Base-by-base conservation (phyloP, 2,888 invertebrate species). In the Monoplex corrugatus region DNA sequence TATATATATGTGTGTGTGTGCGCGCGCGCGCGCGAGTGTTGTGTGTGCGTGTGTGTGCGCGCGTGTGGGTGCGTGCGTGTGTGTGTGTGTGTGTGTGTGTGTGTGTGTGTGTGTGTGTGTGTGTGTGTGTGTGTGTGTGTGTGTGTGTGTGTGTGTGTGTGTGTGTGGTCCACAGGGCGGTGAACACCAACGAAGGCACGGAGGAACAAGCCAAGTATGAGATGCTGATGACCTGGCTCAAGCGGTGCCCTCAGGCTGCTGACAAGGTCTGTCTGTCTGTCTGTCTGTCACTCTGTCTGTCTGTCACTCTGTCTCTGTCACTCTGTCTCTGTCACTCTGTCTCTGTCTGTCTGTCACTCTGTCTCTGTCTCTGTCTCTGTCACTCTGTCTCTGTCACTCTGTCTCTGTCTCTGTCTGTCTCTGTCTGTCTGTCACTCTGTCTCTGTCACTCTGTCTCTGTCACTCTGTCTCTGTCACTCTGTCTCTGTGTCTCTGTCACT, bases 151-250 rank as follows among this genome's bases (percentile, higher is more conserved):
- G 50, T 50, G 80, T 78, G 38, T 78, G 40, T 78, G 38, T 78
- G 40, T 78, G 82, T 82, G 44, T 82, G 43, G 28, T 10, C 85
- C n/a, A n/a, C n/a, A 85, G 85, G 63, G 40, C 28, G 28, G 87
- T 86, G 43, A 85, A 90, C 89, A 88, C 91, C 32, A 91, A 91
- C 0, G 93, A 94, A 40, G 89, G 90, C 28, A 90, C 92, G 0
- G 94, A 93, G 23, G 90, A 91, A 19, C 93, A 94, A 23, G 94
- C 94, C 10, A 93, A 93, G 82, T 95, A 92, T 85, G 94, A 95
- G 28, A 95, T 95, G 95, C 90, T 95, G 88, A 92, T 95, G 91
- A 94, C 94, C n/a, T 95, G 95, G 95, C 89, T 94, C 32, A 95
- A 95, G 87, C 92, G 93, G 82, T 94, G 94, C 50, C 94, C 95